These are phyloP conservation scores for Enteromius viviparus DNA, from an alignment of 2,797 vertebrate genomes.

Conservation along the genomic window DNA sequence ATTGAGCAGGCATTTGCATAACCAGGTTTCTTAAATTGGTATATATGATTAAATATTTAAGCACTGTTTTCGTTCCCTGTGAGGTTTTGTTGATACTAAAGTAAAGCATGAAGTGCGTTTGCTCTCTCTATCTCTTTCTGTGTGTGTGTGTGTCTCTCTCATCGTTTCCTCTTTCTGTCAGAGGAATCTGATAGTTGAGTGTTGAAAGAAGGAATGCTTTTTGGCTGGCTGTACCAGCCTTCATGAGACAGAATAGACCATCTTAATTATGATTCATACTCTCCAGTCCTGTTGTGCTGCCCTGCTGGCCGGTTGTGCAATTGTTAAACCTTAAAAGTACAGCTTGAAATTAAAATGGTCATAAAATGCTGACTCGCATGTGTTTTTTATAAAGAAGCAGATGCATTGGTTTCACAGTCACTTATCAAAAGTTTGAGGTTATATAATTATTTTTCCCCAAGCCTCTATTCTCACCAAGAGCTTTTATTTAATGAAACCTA, in stretches of 20 bases:
- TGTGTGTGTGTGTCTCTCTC: not conserved
- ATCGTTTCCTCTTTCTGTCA: not conserved
- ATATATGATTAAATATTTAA: constrained; percentile 59
- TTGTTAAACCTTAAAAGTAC: constrained; percentile 11
- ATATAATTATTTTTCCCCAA: not conserved
- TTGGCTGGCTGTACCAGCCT: constrained; percentile 3
- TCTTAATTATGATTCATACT: constrained; percentile 34
- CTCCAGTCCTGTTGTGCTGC: constrained; percentile 24
- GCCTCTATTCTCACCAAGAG: not conserved
- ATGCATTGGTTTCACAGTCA: not conserved
- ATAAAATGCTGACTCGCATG: not conserved
- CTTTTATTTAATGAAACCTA: not conserved
- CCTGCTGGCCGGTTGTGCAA: not conserved
- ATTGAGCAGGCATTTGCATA: constrained; percentile 59
- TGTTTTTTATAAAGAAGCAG: not conserved
- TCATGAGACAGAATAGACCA: constrained; percentile 23
- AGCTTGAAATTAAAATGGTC: not conserved
- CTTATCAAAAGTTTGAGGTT: not conserved
- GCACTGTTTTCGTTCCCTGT: constrained; percentile 42
- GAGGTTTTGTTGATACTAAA: constrained; percentile 48
- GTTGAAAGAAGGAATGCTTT: not conserved
- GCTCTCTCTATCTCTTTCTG: too few relatives aligned
- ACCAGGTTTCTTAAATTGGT: constrained; percentile 55
- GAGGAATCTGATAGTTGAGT: constrained; percentile 26
- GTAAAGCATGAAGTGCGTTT: not conserved